Evolutionary conservation across 2,888 invertebrate species (phyloP).

Genomic region (Tolmerus cingulatus): DNA sequence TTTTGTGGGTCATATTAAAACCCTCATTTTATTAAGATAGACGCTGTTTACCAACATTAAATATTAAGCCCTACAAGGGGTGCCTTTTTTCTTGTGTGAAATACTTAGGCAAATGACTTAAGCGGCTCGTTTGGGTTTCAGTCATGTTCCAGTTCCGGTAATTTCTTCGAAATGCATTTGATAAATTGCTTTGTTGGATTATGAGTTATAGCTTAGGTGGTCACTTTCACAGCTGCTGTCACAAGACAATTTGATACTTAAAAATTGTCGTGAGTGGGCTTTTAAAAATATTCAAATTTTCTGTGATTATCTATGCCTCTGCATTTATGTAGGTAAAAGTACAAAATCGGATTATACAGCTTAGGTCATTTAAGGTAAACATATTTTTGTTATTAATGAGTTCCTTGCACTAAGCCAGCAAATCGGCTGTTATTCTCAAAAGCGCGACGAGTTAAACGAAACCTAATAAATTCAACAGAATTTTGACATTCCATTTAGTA

Average conservation of each 20-base stretch:
- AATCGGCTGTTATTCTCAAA: background rate
- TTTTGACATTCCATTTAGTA: background rate
- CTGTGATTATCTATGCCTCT: background rate
- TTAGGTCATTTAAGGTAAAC: background rate
- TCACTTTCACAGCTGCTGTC: background rate
- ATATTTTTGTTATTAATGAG: background rate
- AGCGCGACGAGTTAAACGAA: background rate
- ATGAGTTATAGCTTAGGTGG: background rate
- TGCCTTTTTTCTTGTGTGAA: background rate
- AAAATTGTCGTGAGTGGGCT: slow-evolving; percentile 5
- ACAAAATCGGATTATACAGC: background rate
- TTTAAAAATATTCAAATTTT: background rate
- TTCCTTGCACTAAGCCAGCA: background rate
- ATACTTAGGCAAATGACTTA: background rate
- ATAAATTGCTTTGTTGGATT: slow-evolving; percentile 19
- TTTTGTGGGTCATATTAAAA: background rate
- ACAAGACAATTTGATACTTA: background rate
- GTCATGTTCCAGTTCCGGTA: background rate
- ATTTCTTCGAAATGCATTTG: background rate
- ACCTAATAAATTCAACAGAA: background rate
- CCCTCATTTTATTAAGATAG: background rate
- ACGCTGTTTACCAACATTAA: background rate
- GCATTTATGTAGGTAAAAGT: background rate
- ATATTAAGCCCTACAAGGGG: background rate
- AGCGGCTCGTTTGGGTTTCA: background rate